These are phyloP conservation scores for Daphoenositta chrysoptera DNA, from an alignment of 2,113 vertebrate species.

Conservation along the genomic window DNA sequence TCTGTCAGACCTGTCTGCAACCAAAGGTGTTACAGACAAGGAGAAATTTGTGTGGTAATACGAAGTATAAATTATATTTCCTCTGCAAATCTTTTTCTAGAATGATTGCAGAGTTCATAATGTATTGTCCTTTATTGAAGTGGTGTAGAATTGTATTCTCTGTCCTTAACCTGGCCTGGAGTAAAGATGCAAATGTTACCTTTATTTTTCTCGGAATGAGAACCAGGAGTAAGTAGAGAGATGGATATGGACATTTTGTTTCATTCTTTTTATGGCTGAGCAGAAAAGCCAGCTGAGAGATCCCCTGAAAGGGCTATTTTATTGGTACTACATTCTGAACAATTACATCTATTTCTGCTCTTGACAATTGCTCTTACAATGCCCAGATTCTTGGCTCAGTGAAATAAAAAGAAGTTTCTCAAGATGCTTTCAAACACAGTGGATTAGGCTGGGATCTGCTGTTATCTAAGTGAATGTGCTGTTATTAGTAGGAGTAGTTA, in stretches of 20 bases:
- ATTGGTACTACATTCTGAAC: background rate
- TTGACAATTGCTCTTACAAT: background rate
- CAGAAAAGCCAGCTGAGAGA: background rate
- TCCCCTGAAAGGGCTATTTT: background rate
- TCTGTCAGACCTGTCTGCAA: background rate
- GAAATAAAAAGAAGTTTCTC: background rate
- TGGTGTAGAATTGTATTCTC: background rate
- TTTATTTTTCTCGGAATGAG: background rate
- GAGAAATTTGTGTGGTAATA: background rate
- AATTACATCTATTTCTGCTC: background rate
- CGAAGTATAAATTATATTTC: background rate
- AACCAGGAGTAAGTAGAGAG: background rate
- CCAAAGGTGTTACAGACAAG: background rate
- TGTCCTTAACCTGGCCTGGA: background rate
- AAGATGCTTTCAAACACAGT: background rate
- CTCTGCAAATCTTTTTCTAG: background rate
- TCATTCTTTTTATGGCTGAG: background rate
- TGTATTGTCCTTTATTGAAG: background rate
- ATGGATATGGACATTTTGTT: background rate
- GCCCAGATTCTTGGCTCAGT: background rate
- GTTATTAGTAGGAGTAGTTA: background rate
- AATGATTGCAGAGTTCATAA: background rate
- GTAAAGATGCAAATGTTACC: background rate
- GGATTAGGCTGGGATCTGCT: background rate
- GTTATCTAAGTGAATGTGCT: background rate